Evolutionary conservation across 2,113 vertebrate species (phyloP), one percentile per base, ranked within the genome.

Genomic region (Pungitius pungitius): DNA sequence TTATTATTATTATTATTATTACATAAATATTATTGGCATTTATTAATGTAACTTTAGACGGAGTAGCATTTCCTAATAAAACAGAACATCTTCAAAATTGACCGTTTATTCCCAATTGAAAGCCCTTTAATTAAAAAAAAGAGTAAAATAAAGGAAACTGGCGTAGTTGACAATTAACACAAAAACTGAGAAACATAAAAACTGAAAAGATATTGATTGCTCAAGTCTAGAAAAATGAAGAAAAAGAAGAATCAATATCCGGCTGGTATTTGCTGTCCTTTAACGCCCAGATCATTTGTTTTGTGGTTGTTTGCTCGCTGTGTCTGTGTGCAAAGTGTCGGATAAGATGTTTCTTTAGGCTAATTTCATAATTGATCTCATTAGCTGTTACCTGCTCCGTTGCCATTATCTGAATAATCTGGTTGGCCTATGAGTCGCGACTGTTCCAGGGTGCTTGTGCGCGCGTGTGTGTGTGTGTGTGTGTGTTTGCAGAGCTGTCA

Each of bases 371-470:
- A 90, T 84, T 85, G 85, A 89, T 90, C 80, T 68, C 65, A 83
- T 88, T 87, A 89, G 73, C 35, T 3, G 5, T 81, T 77, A 86
- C 72, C 85, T 67, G 76, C 81, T 87, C 83, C 71, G 75, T 59
- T 79, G 62, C 73, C 69, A 88, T 86, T 76, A 89, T 89, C 86
- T 86, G 54, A 88, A 87, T 89, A 89, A 91, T 91, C 89, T 80
- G 85, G 22, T 68, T 27, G 52, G 52, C 26, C 26, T 55, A 75
- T 83, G 74, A 73, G 71, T 76, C 24, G 27, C 37, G 56, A 11
- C 62, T 47, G 67, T 65, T 51, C 14, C 37, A 40, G 47, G 11
- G 24, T 51, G 54, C 17, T 37, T 20, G 42, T 43, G 59, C 37
- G 18, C 15, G 33, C 35, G 63, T 55, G 37, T 42, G 59, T 42